Base-by-base conservation (phyloP, 2,888 invertebrate genomes). In the Cryptocephalus moraei region DNA sequence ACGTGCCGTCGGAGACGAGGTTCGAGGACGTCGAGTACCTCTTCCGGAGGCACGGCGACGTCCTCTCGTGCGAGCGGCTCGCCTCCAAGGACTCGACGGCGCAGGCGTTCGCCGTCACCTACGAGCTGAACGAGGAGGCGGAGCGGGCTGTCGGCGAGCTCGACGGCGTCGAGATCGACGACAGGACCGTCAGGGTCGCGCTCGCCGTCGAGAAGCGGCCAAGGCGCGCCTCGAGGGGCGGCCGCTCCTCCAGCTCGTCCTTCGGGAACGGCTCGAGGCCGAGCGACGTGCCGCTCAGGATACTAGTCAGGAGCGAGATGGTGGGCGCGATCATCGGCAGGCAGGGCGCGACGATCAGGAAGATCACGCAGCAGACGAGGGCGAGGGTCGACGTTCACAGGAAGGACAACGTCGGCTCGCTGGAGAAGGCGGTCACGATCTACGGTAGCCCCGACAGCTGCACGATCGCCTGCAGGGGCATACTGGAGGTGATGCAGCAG, bases 361-460 rank as follows among this genome's bases (percentile, higher is more conserved):
- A 91, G 68, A 96, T 97, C 62, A 96, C 96, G 53, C 93, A 94
- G 72, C 86, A 88, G 72, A 88, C 87, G 59, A 82, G 90, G 56
- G 91, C 91, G 44, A 81, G 90, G 57, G 93, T 95, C 46, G 94
- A 95, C 71, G 93, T 95, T 38, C 94, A 94, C 73, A 83, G 93
- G 63, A 92, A 93, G 72, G 94, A 94, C 66, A 87, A 87, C 56
- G 89, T 91, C 39, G 91, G 91, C 43, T 88, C 90, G 6, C 76
- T 91, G 50, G 91, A 91, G 69, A 91, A 95, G 73, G 87, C 95
- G 52, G 95, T 97, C 61, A 95, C 95, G 51, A 95, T 97, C 63
- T 94, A 93, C 70, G 96, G 95, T 52, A 91, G 91, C 68, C 94
- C 95, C 9, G 96, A 97, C 67, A 96, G 95, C 70, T 95, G 95